Evolutionary conservation across 2,797 vertebrate genomes (phyloP).

Genomic region (Siniperca scherzeri): DNA sequence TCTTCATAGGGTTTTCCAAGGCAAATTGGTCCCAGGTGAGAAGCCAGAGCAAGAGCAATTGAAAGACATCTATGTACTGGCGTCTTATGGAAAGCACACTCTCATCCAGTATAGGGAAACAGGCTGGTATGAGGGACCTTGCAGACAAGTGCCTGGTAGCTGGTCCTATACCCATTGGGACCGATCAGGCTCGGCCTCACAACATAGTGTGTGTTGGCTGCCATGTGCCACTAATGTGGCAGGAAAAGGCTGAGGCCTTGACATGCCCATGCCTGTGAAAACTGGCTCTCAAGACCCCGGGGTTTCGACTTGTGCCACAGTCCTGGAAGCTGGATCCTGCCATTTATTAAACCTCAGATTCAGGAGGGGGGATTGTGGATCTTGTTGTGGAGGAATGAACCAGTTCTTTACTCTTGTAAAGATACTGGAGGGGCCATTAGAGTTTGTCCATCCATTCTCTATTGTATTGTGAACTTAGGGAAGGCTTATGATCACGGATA

Average conservation of each 20-base stretch:
- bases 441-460: no score
- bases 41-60: background rate
- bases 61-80: slow-evolving; percentile 18
- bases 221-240: background rate
- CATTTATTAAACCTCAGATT: background rate
- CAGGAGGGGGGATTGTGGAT: background rate
- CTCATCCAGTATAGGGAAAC: background rate
- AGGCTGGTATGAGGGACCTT: background rate
- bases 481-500: no score
- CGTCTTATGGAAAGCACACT: background rate
- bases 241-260: background rate
- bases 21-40: slow-evolving; percentile 23
- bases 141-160: background rate
- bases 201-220: background rate
- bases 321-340: background rate
- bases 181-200: slow-evolving; percentile 6
- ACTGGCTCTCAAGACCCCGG: background rate
- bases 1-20: background rate
- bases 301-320: background rate
- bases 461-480: background rate
- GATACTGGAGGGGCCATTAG: background rate
- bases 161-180: slow-evolving; percentile 7
- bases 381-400: background rate
- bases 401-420: no score
- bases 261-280: background rate